Evolutionary conservation across 2,113 vertebrate species (phyloP).

Genomic region (Suncus etruscus): DNA sequence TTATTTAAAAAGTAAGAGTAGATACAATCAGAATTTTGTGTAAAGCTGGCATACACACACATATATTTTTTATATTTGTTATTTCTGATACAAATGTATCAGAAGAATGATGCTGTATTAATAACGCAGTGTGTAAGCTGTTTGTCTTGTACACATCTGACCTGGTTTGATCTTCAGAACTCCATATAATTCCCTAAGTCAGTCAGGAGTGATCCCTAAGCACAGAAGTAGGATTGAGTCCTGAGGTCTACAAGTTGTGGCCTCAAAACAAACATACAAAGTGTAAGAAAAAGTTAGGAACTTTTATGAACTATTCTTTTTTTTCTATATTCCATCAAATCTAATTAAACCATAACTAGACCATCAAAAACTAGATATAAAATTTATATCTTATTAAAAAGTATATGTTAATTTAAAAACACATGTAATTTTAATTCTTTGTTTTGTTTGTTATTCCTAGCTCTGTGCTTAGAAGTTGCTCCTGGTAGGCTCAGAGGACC

Average conservation of each 20-base stretch:
- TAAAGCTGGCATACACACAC: slow-evolving; percentile 2
- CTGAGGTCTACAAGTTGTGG: too few relatives aligned
- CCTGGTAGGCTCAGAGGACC: too few relatives aligned
- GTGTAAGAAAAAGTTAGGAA: not conserved
- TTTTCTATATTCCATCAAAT: not conserved
- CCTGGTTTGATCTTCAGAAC: too few relatives aligned
- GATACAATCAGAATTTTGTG: slow-evolving; percentile 28
- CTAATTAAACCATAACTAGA: not conserved
- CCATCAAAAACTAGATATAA: not conserved
- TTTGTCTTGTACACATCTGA: too few relatives aligned
- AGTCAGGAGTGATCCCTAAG: too few relatives aligned
- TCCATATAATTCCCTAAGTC: too few relatives aligned
- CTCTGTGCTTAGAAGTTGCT: too few relatives aligned
- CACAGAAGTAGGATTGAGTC: too few relatives aligned
- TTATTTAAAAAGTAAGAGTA: not conserved
- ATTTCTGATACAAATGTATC: not conserved
- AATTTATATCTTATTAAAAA: not conserved
- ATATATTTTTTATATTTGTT: not conserved
- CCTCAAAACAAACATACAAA: too few relatives aligned
- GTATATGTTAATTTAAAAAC: too few relatives aligned
- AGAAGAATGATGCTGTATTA: not conserved
- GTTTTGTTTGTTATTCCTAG: not conserved
- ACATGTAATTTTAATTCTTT: too few relatives aligned
- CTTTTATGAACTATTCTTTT: slow-evolving; percentile 15
- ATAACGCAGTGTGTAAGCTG: too few relatives aligned